Base-by-base conservation (phyloP, 2,888 invertebrate genomes). In the Ischnus inquisitorius region DNA sequence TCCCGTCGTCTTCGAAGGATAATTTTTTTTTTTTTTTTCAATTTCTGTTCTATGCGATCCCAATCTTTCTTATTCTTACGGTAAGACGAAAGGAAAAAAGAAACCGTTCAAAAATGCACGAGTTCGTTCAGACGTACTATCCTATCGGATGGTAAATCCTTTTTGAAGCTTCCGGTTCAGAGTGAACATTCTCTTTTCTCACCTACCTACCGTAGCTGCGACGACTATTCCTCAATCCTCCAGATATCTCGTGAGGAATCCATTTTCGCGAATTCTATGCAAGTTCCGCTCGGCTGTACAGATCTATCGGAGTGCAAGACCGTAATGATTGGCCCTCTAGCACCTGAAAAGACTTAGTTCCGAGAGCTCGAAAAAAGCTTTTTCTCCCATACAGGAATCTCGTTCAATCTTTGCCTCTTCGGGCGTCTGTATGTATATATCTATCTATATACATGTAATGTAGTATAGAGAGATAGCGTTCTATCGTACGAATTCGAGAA, bases 311-410 rank as follows among this genome's bases (percentile, higher is more conserved):
- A 16, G 28, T 28, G 16, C 10, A 57, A 65, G 19, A 65, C 22
- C 43, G 28, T 71, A 72, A 74, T 82, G 67, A 82, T 79, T 64
- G 78, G 82, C 57, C 60, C 65, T 65, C 65, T 46, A 46, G 43
- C 60, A 54, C 68, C 48, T 78, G 78, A 75, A 79, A 82, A 75
- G 39, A 43, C 67, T 71, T 34, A 39, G n/a, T n/a, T 60, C 72
- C 34, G 77, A 77, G 67, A 76, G 46, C 64, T 51, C 12, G 14
- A 12, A 39, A 79, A 43, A 60, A 71, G 39, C 43, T 68, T 79
- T 79, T 83, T 67, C 67, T 68, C 60, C 39, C 57, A 57, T 82
- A 62, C 69, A 68, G 67, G 8, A 67, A 41, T n/a, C 43, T 60
- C 43, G 57, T 48, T 6, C 62, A 62, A 78, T 74, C 46, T 19